Conservation (phyloP, 37 sponge, comb jelly and placozoan species). For the Oopsacas minuta region DNA sequence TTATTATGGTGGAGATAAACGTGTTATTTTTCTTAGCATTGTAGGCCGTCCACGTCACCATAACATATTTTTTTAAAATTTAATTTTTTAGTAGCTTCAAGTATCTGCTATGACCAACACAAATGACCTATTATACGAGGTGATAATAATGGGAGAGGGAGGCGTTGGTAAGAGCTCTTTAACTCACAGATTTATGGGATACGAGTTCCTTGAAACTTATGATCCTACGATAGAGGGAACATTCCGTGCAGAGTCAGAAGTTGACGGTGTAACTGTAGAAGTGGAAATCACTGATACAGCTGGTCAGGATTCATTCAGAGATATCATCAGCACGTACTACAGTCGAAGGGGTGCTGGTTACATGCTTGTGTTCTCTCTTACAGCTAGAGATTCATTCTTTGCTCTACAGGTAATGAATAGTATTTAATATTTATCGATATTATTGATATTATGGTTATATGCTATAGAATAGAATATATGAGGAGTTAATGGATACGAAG, state of each 20-base stretch:
- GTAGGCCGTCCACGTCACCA: no score
- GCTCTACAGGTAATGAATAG: background rate
- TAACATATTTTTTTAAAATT: no score
- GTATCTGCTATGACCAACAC: background rate
- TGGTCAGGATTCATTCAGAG: background rate
- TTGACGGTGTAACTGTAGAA: background rate
- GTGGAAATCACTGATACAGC: background rate
- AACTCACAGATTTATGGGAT: background rate
- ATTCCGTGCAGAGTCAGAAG: background rate
- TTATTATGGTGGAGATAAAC: no score
- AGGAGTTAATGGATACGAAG: background rate
- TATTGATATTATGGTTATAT: background rate
- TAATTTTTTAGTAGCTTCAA: no score
- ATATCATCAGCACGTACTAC: background rate
- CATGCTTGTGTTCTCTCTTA: background rate
- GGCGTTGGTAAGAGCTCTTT: slow-evolving; percentile 4
- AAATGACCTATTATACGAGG: background rate
- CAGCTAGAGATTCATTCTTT: background rate
- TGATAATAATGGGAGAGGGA: background rate
- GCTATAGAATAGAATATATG: background rate
- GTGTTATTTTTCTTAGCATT: no score
- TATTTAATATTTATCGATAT: background rate
- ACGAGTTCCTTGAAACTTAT: background rate
- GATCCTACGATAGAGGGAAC: slow-evolving; percentile 2
- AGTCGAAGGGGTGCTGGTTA: background rate